These are phyloP conservation scores for Apogon hyalosoma DNA, from an alignment of 2,797 vertebrate genomes.

Conservation along the genomic window DNA sequence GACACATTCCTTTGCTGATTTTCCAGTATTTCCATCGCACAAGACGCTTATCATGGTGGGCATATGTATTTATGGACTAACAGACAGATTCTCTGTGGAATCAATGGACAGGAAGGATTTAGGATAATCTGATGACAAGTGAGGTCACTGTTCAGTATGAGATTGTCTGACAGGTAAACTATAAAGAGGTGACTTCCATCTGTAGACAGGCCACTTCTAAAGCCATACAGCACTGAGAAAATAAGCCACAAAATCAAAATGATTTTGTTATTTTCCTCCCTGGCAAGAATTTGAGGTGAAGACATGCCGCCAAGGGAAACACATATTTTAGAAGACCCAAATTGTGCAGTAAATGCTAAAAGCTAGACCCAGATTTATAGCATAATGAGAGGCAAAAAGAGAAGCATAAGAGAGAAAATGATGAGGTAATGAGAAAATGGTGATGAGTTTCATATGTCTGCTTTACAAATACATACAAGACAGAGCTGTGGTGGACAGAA, in stretches of 20 bases:
- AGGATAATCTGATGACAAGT: constrained; percentile 6
- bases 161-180: constrained; percentile 10
- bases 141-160: constrained; percentile 11
- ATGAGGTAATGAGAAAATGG: constrained; percentile 59
- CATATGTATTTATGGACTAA: constrained; percentile 13
- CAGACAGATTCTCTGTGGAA: not conserved
- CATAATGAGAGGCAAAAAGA: constrained; percentile 47
- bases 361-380: constrained; percentile 47
- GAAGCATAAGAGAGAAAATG: constrained; percentile 44
- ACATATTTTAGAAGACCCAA: constrained; percentile 51
- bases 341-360: constrained; percentile 52
- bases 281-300: constrained; percentile 33
- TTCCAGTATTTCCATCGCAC: not conserved
- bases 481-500: constrained; percentile 5
- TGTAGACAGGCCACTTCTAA: no score
- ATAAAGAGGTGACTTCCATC: no score
- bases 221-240: constrained; percentile 7
- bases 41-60: not conserved
- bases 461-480: constrained; percentile 1
- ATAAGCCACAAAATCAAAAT: constrained; percentile 32
- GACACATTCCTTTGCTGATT: constrained; percentile 10
- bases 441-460: constrained; percentile 61
- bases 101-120: constrained; percentile 15
- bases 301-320: constrained; percentile 44
- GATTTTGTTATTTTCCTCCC: constrained; percentile 43